Evolutionary conservation across 2,888 invertebrate genomes (phyloP).

Genomic region (Ceriagrion tenellum): DNA sequence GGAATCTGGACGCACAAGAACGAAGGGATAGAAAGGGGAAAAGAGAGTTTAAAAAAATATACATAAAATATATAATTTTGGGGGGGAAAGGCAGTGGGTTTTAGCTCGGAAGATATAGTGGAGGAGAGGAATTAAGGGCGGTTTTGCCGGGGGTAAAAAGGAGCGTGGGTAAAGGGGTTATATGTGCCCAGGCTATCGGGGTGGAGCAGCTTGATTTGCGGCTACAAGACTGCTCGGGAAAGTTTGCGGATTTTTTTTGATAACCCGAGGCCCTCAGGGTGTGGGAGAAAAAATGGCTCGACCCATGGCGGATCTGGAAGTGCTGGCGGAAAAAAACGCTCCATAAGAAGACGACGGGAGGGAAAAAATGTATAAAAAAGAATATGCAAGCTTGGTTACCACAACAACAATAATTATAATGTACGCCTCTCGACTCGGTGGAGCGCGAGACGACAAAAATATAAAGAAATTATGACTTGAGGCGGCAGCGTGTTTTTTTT

Average conservation of each 20-base stretch:
- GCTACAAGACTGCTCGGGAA: constrained; percentile 13
- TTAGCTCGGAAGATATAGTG: background rate
- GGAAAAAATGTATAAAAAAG: background rate
- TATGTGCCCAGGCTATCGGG: background rate
- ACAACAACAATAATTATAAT: background rate
- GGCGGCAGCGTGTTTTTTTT: background rate
- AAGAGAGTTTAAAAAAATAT: background rate
- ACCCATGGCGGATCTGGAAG: background rate
- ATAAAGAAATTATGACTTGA: background rate
- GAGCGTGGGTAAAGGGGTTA: background rate
- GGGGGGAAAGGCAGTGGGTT: background rate
- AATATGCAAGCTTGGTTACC: background rate
- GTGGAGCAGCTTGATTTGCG: background rate
- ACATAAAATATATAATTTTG: background rate
- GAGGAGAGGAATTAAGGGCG: constrained; percentile 18
- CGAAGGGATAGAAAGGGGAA: no score
- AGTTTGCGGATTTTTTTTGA: constrained; percentile 9
- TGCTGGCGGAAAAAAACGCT: background rate
- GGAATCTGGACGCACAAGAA: background rate
- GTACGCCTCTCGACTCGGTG: background rate
- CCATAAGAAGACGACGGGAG: background rate
- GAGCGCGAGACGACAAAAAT: background rate
- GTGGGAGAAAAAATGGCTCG: background rate
- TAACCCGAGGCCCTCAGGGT: background rate
- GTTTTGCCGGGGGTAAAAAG: background rate